Conservation (phyloP, 1,140 invertebrate genomes). For the Hetaerina americana region DNA sequence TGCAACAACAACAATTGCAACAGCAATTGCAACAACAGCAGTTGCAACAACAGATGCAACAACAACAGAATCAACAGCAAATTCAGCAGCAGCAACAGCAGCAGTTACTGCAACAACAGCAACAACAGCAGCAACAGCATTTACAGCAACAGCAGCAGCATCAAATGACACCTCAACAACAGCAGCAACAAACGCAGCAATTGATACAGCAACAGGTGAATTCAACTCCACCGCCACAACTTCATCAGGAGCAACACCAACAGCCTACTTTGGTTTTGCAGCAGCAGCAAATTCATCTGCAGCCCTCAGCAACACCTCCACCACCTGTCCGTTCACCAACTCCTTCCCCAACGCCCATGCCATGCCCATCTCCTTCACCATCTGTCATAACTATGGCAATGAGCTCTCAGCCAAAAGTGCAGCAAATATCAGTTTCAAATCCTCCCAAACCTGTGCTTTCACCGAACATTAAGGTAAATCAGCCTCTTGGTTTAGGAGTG, state of each 20-base stretch:
- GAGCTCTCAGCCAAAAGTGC: neutral
- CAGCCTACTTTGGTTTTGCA: neutral
- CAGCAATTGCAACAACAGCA: conserved; percentile 13
- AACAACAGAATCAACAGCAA: conserved; percentile 21
- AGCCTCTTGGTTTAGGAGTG: neutral
- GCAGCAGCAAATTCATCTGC: neutral
- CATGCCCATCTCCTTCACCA: neutral
- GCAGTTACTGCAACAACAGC: conserved; percentile 23
- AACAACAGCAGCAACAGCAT: conserved; percentile 25
- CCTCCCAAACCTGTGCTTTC: neutral
- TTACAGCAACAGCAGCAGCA: conserved; percentile 21
- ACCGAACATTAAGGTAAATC: neutral
- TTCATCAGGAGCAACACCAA: neutral
- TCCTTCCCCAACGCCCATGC: neutral
- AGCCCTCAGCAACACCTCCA: neutral
- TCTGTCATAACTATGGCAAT: neutral
- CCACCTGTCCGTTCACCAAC: neutral
- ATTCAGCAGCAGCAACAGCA: conserved; percentile 31
- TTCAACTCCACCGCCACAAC: neutral
- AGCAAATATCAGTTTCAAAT: neutral
- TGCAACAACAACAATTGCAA: conserved; percentile 15
- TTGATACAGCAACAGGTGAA: neutral
- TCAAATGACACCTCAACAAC: conserved; percentile 23
- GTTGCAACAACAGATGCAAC: conserved; percentile 7
- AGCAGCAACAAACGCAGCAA: neutral